These are phyloP conservation scores for Drosophila nr. perissopoda DNA, from an alignment of 2,888 invertebrate species.

Conservation along the genomic window DNA sequence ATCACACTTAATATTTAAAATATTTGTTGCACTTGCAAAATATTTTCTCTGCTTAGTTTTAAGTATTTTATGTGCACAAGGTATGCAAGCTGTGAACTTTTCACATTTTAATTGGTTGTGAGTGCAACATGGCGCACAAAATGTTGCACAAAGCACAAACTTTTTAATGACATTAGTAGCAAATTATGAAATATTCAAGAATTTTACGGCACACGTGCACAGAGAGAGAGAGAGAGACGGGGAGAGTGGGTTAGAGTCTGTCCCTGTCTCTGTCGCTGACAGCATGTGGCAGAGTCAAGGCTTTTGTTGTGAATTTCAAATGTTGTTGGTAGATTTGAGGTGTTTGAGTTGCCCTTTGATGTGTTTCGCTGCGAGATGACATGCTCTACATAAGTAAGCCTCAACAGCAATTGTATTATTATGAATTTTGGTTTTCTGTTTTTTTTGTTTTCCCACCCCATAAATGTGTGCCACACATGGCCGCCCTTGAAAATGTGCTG, in stretches of 20 bases:
- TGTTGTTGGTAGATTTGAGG: slow-evolving; percentile 20
- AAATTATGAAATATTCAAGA: slow-evolving; percentile 58
- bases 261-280: not conserved
- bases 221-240: too few species aligned
- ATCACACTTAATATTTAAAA: not conserved
- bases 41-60: not conserved
- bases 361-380: slow-evolving; percentile 15
- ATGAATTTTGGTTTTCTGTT: slow-evolving; percentile 19
- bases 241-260: not conserved
- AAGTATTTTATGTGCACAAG: not conserved
- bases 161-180: slow-evolving; percentile 74
- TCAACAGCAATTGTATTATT: slow-evolving; percentile 15
- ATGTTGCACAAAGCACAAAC: slow-evolving; percentile 64
- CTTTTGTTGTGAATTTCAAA: slow-evolving; percentile 44
- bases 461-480: slow-evolving; percentile 74
- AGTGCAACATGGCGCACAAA: slow-evolving; percentile 40
- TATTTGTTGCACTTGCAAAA: not conserved
- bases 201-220: slow-evolving; percentile 34
- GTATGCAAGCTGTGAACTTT: slow-evolving; percentile 56
- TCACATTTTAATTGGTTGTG: slow-evolving; percentile 65
- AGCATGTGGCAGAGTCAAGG: slow-evolving; percentile 53
- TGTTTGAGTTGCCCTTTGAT: slow-evolving; percentile 38
- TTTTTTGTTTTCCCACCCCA: slow-evolving; percentile 57
- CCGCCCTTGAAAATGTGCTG: slow-evolving; percentile 70
- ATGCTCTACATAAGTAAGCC: slow-evolving; percentile 61